Conservation (phyloP, 1,140 invertebrate species). For the Lasioglossum baleicum region DNA sequence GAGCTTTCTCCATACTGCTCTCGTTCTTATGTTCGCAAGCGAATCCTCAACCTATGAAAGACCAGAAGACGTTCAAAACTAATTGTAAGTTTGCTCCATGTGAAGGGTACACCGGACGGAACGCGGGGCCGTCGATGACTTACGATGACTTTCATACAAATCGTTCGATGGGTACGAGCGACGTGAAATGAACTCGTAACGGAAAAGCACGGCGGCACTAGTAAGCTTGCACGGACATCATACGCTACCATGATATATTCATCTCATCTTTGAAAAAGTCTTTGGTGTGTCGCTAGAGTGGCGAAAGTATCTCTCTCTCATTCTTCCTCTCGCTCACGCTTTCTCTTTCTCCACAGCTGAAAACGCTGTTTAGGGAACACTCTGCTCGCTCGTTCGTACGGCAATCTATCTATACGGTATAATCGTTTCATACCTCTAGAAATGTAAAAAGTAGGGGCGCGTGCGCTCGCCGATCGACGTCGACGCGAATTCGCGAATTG, state of each 20-base stretch:
- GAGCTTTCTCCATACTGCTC: neutral
- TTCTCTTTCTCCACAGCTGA: constrained; percentile 27
- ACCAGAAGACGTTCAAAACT: no score
- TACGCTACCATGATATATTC: constrained; percentile 67
- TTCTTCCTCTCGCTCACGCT: no score
- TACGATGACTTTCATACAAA: constrained; percentile 74
- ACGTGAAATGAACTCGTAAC: constrained; percentile 59
- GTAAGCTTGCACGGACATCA: constrained; percentile 79
- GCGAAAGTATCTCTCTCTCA: constrained; percentile 17
- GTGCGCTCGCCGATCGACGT: constrained; percentile 32
- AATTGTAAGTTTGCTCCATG: no score
- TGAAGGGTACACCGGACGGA: constrained; percentile 13
- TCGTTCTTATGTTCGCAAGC: no score
- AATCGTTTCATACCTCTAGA: constrained; percentile 44
- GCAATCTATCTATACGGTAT: constrained; percentile 61
- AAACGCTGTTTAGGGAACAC: constrained; percentile 52
- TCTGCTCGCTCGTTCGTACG: constrained; percentile 70
- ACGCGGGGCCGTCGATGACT: constrained; percentile 53
- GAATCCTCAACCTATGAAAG: neutral
- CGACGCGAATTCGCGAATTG: constrained; percentile 16
- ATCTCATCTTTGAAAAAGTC: constrained; percentile 43
- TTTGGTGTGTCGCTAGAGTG: constrained; percentile 50
- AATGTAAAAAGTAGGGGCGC: constrained; percentile 58
- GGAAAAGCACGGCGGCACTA: constrained; percentile 76
- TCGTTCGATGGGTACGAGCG: constrained; percentile 68